Base-by-base conservation (phyloP, 2,113 vertebrate species). In the Gorsachius goisagi region DNA sequence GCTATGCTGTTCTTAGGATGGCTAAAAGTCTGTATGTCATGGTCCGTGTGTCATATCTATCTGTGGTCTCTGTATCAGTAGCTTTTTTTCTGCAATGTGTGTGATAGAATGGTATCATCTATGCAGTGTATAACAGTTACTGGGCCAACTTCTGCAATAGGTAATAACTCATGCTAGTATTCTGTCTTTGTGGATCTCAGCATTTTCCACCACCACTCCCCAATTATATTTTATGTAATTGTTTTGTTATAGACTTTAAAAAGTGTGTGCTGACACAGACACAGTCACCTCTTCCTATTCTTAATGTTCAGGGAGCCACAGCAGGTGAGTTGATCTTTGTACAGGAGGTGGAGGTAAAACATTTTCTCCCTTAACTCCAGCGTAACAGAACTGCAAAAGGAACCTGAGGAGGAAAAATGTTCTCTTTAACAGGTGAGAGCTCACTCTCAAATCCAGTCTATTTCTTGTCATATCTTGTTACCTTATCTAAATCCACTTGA, bases 181-280 rank as follows among this genome's bases (percentile, higher is more conserved):
- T 88, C 7, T 72, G 1, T 74, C 7, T 76, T 67, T 49, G 27
- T 49, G 53, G 69, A 27, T 49, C 35, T 86, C 50, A 85, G n/a
- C 7, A 3, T 66, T 26, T 58, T 71, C 44, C 17, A 41, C 13
- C 12, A 11, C 32, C 23, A 6, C 7, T 3, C 21, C 16, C 28
- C 0, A 0, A 18, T 41, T 39, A 16, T 60, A 23, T 56, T 73
- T 88, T 37, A 50, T 8, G 0, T 71, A 45, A 69, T 72, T 0
- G 1, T 32, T 83, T 85, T 24, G 23, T 55, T 60, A 35, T 0
- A 79, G 35, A 30, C 35, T 64, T 84, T 5, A 59, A 30, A 30
- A 88, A 88, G 22, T 9, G 9, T 71, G 11, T 77, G 21, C 59
- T 86, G 64, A 63, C n/a, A 68, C 26, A 44, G 30, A 15, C 5